phyloP scores from a whole-genome alignment of 2,797 vertebrate genomes.

The Gymnothorax reevesii region DNA sequence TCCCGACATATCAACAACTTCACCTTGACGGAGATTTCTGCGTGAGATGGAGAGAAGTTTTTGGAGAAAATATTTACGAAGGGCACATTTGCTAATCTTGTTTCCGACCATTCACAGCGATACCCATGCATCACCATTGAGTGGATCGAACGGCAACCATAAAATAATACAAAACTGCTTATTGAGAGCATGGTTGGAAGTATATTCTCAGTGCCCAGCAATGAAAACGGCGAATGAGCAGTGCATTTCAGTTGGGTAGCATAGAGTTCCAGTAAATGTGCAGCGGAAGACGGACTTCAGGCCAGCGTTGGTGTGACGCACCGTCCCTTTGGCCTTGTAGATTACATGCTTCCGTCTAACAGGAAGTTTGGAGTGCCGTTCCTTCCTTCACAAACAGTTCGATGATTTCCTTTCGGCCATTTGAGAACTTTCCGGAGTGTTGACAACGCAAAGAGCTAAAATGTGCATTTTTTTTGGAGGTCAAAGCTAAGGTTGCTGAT shows the following conservation, averaged over 20 bases:
- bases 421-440: too few relatives aligned
- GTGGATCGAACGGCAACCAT: too few relatives aligned
- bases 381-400: background rate
- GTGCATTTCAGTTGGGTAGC: background rate
- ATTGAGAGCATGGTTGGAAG: background rate
- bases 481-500: background rate
- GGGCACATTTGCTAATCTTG: too few relatives aligned
- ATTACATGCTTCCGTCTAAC: background rate
- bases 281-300: background rate
- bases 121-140: background rate
- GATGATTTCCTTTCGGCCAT: background rate
- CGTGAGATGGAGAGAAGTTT: background rate
- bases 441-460: background rate
- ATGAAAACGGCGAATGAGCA: background rate
- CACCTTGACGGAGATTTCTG: background rate
- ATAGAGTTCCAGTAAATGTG: background rate
- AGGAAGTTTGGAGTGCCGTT: background rate
- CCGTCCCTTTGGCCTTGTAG: slow-evolving; percentile 4
- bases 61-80: too few relatives aligned
- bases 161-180: background rate
- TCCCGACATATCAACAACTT: background rate
- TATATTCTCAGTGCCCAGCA: background rate
- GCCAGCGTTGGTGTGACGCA: background rate
- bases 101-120: background rate
- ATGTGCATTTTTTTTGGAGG: background rate